Base-by-base conservation (phyloP, 2,797 vertebrate genomes). In the Carcharodon carcharias region DNA sequence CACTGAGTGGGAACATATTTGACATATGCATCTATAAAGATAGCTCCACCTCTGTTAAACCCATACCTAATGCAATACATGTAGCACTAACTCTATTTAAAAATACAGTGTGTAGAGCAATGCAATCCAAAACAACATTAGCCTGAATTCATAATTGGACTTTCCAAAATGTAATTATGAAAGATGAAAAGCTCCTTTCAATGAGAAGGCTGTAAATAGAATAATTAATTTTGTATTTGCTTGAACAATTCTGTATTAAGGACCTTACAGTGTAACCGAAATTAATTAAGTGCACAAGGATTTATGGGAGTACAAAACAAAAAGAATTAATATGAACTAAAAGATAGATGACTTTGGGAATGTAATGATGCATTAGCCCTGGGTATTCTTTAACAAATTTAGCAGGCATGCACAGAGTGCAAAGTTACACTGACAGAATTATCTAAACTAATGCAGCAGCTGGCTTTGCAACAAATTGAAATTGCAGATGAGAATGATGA, bases 231-330 rank as follows among this genome's bases (percentile, higher is more conserved):
- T 99, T 98, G 98, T 99, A 98, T 99, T 99, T 99, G 98, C 98
- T 98, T 99, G 99, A 99, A 99, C 99, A 99, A 99, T 99, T 98
- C 98, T 98, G 98, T 99, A 99, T 99, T 99, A 99, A 98, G 98
- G 98, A 98, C 99, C 98, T 98, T 98, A 98, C 97, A 98, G 98
- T 98, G 98, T 98, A 99, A 98, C 98, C 98, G 98, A 99, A 99
- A 99, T 99, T 99, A 99, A 99, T 99, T 99, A 99, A 99, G 99
- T 99, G 99, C 98, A 99, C 99, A 98, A 99, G 99, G 99, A 99
- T 99, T 99, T 99, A 99, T 99, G 98, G 98, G 98, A 98, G 98
- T 98, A 99, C 98, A 98, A 98, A 98, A 99, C 98, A 98, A 98
- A 98, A 98, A 98, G 99, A 99, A 99, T 99, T 99, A 99, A 99